Conservation (phyloP, 2,888 invertebrate species). For the Bugula neritina region DNA sequence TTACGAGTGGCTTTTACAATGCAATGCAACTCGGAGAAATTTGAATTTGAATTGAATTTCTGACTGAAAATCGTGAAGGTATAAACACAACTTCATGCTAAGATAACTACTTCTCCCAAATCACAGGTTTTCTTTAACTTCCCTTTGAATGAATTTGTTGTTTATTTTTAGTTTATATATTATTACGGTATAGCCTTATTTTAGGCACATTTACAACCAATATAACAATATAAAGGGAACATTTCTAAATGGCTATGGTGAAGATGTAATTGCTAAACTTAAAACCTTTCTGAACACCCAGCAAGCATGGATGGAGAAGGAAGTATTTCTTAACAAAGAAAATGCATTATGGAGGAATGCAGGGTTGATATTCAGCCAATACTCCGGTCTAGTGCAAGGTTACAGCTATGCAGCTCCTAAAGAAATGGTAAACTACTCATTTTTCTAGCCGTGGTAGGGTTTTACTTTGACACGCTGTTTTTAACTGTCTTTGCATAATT, state of each 20-base stretch:
- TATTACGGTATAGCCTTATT: background rate
- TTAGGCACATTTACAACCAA: slow-evolving; percentile 44
- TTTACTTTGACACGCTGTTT: no score
- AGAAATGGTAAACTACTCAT: slow-evolving; percentile 20
- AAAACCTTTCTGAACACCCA: slow-evolving; percentile 38
- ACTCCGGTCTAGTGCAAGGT: slow-evolving; percentile 43
- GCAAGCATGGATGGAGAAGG: slow-evolving; percentile 38
- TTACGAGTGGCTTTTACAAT: no score
- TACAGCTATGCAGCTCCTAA: slow-evolving; percentile 34
- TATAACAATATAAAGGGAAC: slow-evolving; percentile 38
- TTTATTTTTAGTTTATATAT: no score
- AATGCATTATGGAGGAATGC: slow-evolving; percentile 45
- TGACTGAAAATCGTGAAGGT: no score
- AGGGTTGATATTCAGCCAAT: slow-evolving; percentile 41
- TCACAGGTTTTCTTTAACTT: no score
- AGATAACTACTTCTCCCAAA: no score
- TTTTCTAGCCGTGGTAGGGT: no score
- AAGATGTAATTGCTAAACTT: slow-evolving; percentile 31
- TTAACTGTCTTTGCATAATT: no score
- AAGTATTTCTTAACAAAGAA: slow-evolving; percentile 34
- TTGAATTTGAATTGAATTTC: no score
- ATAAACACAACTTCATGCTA: no score
- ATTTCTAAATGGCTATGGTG: slow-evolving; percentile 31
- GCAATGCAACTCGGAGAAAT: no score
- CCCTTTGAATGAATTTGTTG: no score